A percentile compares a stretch with the other conserved stretches of the same genome.
phyloP scores from a whole-genome alignment of 2,113 vertebrate species.

The Corvus moneduloides region DNA sequence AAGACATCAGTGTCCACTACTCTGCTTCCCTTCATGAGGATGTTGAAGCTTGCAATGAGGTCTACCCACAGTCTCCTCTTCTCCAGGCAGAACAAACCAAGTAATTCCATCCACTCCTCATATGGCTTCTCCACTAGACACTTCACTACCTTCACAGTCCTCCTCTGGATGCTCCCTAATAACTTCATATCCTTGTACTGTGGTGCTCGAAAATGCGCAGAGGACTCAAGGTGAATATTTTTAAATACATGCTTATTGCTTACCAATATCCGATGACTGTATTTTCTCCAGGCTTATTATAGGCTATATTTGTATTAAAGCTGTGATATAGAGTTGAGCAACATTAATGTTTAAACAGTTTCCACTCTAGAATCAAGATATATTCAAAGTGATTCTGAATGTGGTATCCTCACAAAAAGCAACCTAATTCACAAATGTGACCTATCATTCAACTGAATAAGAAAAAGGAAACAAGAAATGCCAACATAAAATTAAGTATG shows the following conservation, averaged over 20 bases:
- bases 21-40: background rate
- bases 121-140: background rate
- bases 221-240: background rate
- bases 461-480: background rate
- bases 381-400: background rate
- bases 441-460: background rate
- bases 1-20: background rate
- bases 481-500: background rate
- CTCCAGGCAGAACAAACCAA: background rate
- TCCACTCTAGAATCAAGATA: background rate
- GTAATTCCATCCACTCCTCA: background rate
- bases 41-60: accelerated
- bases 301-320: background rate
- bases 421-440: background rate
- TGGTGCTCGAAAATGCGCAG: background rate
- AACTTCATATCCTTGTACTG: background rate
- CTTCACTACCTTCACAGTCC: background rate
- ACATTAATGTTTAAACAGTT: background rate
- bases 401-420: background rate
- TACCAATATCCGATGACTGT: background rate
- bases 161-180: background rate
- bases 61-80: background rate
- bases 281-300: background rate
- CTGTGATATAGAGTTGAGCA: background rate
- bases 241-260: accelerated